These are phyloP conservation scores for Psittacula echo DNA, from an alignment of 2,797 vertebrate genomes.

Conservation along the genomic window DNA sequence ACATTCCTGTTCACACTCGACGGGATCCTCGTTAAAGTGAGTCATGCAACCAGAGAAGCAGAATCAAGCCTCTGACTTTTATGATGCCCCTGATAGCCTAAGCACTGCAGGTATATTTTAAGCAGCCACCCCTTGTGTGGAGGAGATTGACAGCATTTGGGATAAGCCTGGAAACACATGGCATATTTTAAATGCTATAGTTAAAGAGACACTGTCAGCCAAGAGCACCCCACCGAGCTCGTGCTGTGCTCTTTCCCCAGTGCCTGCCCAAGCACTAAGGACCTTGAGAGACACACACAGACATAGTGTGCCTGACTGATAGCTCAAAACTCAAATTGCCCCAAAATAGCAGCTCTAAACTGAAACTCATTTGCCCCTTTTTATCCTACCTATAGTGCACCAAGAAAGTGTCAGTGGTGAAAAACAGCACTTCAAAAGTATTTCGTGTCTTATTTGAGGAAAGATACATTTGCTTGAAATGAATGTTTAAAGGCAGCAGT, in stretches of 20 bases:
- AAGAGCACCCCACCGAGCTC: neutral
- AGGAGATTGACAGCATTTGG: neutral
- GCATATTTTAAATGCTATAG: neutral
- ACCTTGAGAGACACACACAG: neutral
- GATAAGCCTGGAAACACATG: slow-evolving; percentile 30
- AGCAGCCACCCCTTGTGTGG: neutral
- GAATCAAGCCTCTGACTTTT: slow-evolving; percentile 51
- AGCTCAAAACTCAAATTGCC: neutral
- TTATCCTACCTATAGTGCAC: neutral
- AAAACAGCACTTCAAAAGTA: neutral
- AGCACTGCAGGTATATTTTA: neutral
- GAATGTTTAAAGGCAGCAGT: neutral
- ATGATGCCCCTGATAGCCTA: slow-evolving; percentile 54
- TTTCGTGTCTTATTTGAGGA: neutral
- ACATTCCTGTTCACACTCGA: neutral
- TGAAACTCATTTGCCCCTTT: neutral
- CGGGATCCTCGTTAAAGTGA: neutral
- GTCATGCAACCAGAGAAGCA: slow-evolving; percentile 56
- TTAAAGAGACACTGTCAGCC: neutral
- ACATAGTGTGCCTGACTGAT: rapidly evolving
- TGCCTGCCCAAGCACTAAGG: neutral
- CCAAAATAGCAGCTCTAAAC: neutral
- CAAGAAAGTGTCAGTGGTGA: neutral
- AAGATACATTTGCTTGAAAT: neutral
- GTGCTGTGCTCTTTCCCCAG: neutral